Percentiles rank a stretch among this genome's conserved stretches.
phyloP scores from a whole-genome alignment of 92 coral and sea anemone species.

The Zoanthus solanderi region DNA sequence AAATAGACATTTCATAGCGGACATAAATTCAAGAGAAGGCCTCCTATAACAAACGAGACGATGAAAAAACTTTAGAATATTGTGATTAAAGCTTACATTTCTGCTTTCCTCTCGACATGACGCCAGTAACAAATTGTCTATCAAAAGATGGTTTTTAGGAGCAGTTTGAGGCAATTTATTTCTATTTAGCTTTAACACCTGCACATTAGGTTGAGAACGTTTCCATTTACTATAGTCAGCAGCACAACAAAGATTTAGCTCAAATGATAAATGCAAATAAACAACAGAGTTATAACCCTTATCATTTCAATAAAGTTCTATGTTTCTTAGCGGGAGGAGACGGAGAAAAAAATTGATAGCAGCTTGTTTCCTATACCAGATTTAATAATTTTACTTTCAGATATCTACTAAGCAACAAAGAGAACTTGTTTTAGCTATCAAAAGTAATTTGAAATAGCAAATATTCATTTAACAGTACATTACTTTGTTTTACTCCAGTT shows the following conservation, averaged over 20 bases:
- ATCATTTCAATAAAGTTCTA: not conserved
- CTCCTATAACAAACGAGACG: constrained; percentile 1
- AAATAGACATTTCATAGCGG: not conserved
- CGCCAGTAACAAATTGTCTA: not conserved
- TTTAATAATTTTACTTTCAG: not conserved
- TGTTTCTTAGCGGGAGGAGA: constrained; percentile 8
- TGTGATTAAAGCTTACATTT: not conserved
- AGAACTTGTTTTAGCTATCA: not conserved
- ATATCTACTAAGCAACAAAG: not conserved
- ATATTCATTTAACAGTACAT: not conserved
- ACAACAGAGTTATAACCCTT: not conserved
- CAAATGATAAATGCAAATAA: not conserved
- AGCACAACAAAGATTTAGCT: not conserved
- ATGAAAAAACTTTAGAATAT: not conserved
- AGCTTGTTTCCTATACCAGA: not conserved
- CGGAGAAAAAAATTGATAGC: not conserved
- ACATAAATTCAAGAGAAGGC: not conserved
- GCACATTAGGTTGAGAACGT: constrained; percentile 12
- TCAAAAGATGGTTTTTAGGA: constrained; percentile 6
- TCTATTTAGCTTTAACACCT: constrained; percentile 4
- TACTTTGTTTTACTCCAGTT: not conserved
- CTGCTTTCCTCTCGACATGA: constrained; percentile 8
- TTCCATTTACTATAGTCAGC: constrained; percentile 21
- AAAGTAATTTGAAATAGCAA: not conserved
- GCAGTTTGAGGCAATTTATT: constrained; percentile 19